Evolutionary conservation across 2,888 invertebrate genomes (phyloP).

Genomic region (Drosophila niveifrons): DNA sequence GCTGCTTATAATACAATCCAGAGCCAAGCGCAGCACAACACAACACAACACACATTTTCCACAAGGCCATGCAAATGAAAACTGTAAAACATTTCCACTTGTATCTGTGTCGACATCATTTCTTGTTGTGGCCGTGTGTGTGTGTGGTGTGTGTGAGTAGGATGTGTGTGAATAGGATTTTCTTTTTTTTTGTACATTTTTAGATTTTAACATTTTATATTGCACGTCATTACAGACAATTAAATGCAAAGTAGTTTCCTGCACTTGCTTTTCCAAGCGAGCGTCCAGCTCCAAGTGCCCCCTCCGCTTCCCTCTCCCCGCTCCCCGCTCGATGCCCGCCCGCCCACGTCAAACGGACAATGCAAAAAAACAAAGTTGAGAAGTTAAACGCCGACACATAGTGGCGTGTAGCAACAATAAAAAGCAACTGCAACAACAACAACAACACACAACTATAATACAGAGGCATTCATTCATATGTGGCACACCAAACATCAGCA

Average conservation of each 20-base stretch:
- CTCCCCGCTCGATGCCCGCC: neutral
- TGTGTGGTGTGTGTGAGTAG: conserved; percentile 24
- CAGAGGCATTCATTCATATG: conserved; percentile 77
- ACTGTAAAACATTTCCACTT: conserved; percentile 61
- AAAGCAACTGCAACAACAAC: conserved; percentile 20
- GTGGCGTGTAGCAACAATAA: conserved; percentile 71
- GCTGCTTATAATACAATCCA: conserved; percentile 5
- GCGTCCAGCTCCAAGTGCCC: conserved; percentile 47
- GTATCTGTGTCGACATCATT: conserved; percentile 52
- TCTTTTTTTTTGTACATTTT: conserved; percentile 65
- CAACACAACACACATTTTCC: conserved; percentile 12
- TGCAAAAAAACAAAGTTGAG: conserved; percentile 75
- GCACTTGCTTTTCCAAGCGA: conserved; percentile 79
- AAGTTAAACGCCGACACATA: conserved; percentile 81
- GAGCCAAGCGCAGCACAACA: too few species aligned
- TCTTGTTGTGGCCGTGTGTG: conserved; percentile 11
- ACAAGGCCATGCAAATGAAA: conserved; percentile 64
- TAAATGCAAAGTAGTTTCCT: conserved; percentile 86
- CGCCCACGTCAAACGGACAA: conserved; percentile 66
- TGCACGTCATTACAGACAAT: conserved; percentile 86
- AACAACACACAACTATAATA: conserved; percentile 53
- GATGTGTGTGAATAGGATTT: conserved; percentile 40
- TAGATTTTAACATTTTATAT: conserved; percentile 85
- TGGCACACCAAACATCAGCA: conserved; percentile 65
- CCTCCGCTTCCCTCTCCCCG: conserved; percentile 1